Evolutionary conservation across 2,888 invertebrate species (phyloP).

Genomic region (Papilio demoleus): DNA sequence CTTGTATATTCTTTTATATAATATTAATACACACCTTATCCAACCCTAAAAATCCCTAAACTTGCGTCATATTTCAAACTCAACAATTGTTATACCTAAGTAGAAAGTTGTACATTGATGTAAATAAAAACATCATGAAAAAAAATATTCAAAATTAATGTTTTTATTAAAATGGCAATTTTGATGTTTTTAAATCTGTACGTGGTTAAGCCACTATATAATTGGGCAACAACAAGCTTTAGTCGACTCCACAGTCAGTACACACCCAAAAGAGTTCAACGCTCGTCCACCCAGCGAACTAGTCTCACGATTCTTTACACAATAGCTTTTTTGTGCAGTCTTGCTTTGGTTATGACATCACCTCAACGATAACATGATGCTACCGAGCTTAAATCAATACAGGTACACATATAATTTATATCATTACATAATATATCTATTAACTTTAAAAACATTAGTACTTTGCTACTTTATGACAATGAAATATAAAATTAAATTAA

Average conservation of each 20-base stretch:
- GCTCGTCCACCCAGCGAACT: constrained; percentile 72
- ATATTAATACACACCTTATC: too few relatives aligned
- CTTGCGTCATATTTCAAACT: too few relatives aligned
- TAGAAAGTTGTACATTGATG: too few relatives aligned
- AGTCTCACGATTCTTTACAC: constrained; percentile 79
- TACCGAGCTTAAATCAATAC: constrained; percentile 40
- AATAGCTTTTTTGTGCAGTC: constrained; percentile 80
- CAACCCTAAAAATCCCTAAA: too few relatives aligned
- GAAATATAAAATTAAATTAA: neutral
- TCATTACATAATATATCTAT: neutral
- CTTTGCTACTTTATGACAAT: neutral
- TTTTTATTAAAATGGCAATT: neutral
- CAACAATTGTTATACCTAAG: too few relatives aligned
- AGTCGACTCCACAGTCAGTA: constrained; percentile 63
- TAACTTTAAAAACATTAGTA: neutral
- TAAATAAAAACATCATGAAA: too few relatives aligned
- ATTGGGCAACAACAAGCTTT: constrained; percentile 63
- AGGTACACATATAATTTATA: constrained; percentile 15
- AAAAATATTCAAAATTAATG: too few relatives aligned
- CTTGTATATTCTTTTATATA: too few relatives aligned
- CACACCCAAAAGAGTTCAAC: constrained; percentile 79
- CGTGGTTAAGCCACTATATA: constrained; percentile 63
- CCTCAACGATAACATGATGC: constrained; percentile 47
- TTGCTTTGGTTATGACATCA: constrained; percentile 81
- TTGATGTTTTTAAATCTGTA: constrained; percentile 53